Conservation (phyloP, 2,888 invertebrate species). For the Xestia c-nigrum region DNA sequence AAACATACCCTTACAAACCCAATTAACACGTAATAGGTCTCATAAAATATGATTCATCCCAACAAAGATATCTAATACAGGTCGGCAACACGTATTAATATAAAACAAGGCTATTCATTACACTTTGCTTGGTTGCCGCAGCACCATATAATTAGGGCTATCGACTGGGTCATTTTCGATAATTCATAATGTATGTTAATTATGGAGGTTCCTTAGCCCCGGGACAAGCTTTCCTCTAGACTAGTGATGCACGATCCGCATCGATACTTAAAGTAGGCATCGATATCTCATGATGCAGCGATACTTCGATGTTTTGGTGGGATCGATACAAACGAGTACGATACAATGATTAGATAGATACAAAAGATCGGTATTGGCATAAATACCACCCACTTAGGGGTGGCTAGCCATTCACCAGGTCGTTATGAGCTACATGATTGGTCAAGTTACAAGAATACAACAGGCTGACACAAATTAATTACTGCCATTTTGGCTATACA, state of each 20-base stretch:
- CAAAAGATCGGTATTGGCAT: not conserved
- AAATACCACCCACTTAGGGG: too few relatives aligned
- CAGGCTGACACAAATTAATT: not conserved
- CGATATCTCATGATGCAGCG: not conserved
- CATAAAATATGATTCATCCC: conserved; percentile 82
- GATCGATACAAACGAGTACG: not conserved
- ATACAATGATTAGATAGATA: not conserved
- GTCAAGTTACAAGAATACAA: not conserved
- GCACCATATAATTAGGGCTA: conserved; percentile 87
- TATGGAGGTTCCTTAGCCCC: conserved; percentile 84
- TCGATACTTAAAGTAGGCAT: not conserved
- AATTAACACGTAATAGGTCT: conserved; percentile 83
- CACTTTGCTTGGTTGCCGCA: conserved; percentile 73
- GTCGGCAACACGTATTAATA: conserved; percentile 84
- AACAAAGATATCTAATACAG: conserved; percentile 84
- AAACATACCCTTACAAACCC: conserved; percentile 70
- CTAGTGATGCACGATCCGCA: not conserved
- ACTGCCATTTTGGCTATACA: too few relatives aligned
- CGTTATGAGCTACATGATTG: not conserved
- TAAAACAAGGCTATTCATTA: conserved; percentile 87
- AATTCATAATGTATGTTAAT: conserved; percentile 90
- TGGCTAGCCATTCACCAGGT: not conserved
- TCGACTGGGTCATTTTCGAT: conserved; percentile 87
- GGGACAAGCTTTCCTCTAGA: conserved; percentile 74
- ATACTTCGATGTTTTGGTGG: not conserved